Evolutionary conservation across 2,888 invertebrate species (phyloP), one percentile per base, ranked within the genome.

Genomic region (Amiota mariae): DNA sequence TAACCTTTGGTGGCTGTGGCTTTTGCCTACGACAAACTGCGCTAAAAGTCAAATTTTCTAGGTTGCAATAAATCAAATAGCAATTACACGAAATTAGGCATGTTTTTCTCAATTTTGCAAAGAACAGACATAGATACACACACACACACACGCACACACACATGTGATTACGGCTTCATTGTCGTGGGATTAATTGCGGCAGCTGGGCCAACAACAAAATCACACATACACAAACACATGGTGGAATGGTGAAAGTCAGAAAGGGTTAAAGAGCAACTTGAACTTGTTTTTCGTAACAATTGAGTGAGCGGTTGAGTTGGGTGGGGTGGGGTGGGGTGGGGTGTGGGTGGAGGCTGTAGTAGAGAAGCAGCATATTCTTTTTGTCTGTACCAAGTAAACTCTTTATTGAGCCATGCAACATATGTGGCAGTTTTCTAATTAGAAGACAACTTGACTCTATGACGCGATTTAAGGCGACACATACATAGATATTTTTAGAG

Each of bases 21-120:
- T 36, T 80, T 80, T 79, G 80, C 76, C 76, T 80, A 76, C 76
- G 64, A 77, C 77, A 80, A 79, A 79, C 83, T 86, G 86, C 84
- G 82, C 81, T 85, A 87, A 85, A 87, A 88, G 84, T 87, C 87
- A 88, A 86, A 36, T 36, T 36, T 86, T 82, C 78, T 83, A 87
- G 85, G 85, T 87, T 84, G 85, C 82, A 88, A 88, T 88, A 88
- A 88, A 88, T 88, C 88, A 88, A 87, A 88, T 86, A 82, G 88
- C 88, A 88, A 88, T 88, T 88, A 88, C 87, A 88, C 80, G 85
- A 88, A 88, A 87, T 88, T 88, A 87, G 87, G 86, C 87, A 85
- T 88, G 88, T 88, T 86, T 86, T 84, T 82, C 85, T 85, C 84
- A 81, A 87, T 82, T 85, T 81, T 77, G 76, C 79, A 77, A 82